These are phyloP conservation scores for Zonotrichia albicollis DNA, from an alignment of 2,797 vertebrate genomes.

Conservation along the genomic window DNA sequence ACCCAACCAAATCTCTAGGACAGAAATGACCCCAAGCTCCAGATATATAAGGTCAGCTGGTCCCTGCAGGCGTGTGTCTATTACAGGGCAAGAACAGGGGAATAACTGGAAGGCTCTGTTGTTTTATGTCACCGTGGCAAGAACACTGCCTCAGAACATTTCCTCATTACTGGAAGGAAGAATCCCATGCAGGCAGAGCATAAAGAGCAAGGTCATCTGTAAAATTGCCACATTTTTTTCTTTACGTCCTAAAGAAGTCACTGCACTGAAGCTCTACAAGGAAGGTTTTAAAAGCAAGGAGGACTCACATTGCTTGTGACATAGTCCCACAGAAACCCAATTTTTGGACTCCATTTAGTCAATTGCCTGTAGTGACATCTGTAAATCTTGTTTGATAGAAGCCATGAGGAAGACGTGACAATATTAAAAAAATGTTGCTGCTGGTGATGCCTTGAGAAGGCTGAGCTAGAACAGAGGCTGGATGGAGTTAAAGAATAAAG, in stretches of 20 bases:
- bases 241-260: not conserved
- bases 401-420: fast-evolving
- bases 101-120: not conserved
- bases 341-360: not conserved
- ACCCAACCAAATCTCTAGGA: not conserved
- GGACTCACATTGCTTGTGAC: not conserved
- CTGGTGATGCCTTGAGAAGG: not conserved
- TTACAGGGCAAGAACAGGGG: not conserved
- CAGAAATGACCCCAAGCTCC: not conserved
- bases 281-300: not conserved
- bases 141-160: not conserved
- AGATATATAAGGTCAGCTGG: constrained; percentile 18
- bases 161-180: not conserved
- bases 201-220: constrained; percentile 7
- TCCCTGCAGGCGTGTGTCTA: not conserved
- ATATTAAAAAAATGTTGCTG: not conserved
- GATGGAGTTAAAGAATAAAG: fast-evolving
- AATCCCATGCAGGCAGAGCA: not conserved
- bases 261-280: not conserved
- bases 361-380: not conserved
- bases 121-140: not conserved
- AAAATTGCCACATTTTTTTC: not conserved
- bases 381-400: not conserved
- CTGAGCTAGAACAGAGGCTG: not conserved
- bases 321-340: not conserved